These are phyloP conservation scores for Hirtodrosophila confusa DNA, from an alignment of 2,888 invertebrate genomes.

Conservation along the genomic window DNA sequence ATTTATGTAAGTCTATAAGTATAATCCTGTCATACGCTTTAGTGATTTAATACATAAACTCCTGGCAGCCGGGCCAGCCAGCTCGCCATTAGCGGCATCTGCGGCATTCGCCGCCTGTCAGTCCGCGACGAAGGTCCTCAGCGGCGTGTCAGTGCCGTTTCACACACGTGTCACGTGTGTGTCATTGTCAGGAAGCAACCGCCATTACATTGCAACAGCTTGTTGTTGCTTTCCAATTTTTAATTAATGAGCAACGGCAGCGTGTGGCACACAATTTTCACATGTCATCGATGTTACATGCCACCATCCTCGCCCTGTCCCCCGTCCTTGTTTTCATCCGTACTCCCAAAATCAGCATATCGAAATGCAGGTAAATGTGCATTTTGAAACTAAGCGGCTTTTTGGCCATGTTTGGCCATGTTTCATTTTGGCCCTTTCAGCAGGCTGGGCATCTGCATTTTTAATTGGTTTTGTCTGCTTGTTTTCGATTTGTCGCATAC, in stretches of 20 bases:
- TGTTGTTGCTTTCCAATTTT: conserved; percentile 52
- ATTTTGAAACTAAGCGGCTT: conserved; percentile 51
- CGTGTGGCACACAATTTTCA: conserved; percentile 38
- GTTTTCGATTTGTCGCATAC: conserved; percentile 20
- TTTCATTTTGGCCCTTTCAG: conserved; percentile 43
- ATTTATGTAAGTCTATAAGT: conserved; percentile 67
- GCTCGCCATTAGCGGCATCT: conserved; percentile 29
- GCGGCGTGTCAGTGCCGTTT: conserved; percentile 55
- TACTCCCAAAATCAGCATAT: not conserved
- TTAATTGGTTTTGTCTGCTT: conserved; percentile 48
- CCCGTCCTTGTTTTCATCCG: not conserved
- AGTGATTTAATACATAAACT: conserved; percentile 74
- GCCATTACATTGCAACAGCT: conserved; percentile 53
- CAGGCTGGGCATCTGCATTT: conserved; percentile 54
- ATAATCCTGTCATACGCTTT: conserved; percentile 77
- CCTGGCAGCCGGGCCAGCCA: conserved; percentile 1
- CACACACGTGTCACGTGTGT: conserved; percentile 60
- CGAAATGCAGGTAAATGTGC: conserved; percentile 30
- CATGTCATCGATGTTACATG: conserved; percentile 35
- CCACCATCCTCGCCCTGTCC: conserved; percentile 5
- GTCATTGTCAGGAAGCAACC: conserved; percentile 53
- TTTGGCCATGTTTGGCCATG: conserved; percentile 47
- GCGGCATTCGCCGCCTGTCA: conserved; percentile 45
- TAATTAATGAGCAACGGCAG: conserved; percentile 69
- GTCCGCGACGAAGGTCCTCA: conserved; percentile 38